A percentile compares a stretch with the other conserved stretches of the same genome.
Conservation (phyloP, 2,888 invertebrate species). For the Cryptophagus acutangulus region DNA sequence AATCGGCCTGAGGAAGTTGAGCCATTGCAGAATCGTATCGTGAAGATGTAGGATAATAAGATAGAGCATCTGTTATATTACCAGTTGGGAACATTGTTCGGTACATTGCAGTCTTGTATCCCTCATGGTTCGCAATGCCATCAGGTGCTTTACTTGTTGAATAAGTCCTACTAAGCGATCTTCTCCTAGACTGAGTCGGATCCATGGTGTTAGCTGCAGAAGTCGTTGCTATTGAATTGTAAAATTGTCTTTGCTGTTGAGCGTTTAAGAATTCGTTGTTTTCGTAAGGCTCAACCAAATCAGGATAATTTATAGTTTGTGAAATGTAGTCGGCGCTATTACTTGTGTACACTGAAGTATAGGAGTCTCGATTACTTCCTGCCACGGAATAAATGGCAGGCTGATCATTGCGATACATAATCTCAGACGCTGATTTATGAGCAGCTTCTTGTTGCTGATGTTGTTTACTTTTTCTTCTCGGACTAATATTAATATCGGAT, state of each 20-base stretch:
- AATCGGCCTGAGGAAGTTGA: slow-evolving; percentile 53
- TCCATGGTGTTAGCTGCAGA: slow-evolving; percentile 31
- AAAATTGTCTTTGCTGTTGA: slow-evolving; percentile 51
- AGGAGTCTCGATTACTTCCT: slow-evolving; percentile 64
- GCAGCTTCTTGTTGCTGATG: slow-evolving; percentile 36
- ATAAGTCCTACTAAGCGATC: slow-evolving; percentile 56
- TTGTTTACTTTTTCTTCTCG: slow-evolving; percentile 47
- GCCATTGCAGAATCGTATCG: slow-evolving; percentile 54
- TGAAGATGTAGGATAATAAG: slow-evolving; percentile 73
- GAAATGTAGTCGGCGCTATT: slow-evolving; percentile 58
- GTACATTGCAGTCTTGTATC: slow-evolving; percentile 60
- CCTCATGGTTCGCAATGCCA: slow-evolving; percentile 58
- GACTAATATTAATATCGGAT: slow-evolving; percentile 51
- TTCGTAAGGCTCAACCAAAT: slow-evolving; percentile 59
- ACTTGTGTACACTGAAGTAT: slow-evolving; percentile 70
- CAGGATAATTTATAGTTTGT: slow-evolving; percentile 63
- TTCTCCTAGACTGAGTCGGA: slow-evolving; percentile 31
- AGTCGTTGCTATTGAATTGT: slow-evolving; percentile 39
- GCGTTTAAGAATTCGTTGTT: slow-evolving; percentile 48
- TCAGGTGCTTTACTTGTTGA: slow-evolving; percentile 53
- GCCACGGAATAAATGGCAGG: slow-evolving; percentile 73
- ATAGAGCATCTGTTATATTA: slow-evolving; percentile 72
- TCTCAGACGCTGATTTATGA: slow-evolving; percentile 40
- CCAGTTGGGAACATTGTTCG: slow-evolving; percentile 67
- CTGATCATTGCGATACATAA: slow-evolving; percentile 52